phyloP scores from a whole-genome alignment of 92 coral and sea anemone species.

The Pocillopora grandis region DNA sequence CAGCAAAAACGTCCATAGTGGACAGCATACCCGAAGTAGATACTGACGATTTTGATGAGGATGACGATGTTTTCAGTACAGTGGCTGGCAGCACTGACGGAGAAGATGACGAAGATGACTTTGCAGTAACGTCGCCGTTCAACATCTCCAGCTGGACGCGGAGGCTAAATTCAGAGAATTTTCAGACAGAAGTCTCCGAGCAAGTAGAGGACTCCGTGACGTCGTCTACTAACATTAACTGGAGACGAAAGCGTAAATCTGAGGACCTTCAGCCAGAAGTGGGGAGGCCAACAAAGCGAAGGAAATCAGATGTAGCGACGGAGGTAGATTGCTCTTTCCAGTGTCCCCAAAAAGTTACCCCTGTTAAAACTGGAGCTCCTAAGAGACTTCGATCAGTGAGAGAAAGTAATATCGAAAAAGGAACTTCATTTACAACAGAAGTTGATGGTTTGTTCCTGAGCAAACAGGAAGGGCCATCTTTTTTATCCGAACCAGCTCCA shows the following conservation, averaged over 20 bases:
- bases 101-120: conserved; percentile 42
- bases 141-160: no score
- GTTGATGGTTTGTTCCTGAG: conserved; percentile 1
- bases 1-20: not conserved
- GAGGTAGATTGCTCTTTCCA: not conserved
- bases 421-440: not conserved
- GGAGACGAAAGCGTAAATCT: conserved; percentile 38
- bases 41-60: conserved; percentile 32
- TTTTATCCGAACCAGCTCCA: not conserved
- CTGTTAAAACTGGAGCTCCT: not conserved
- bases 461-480: not conserved
- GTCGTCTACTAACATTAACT: conserved; percentile 27
- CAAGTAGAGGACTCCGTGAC: not conserved
- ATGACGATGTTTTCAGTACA: conserved; percentile 55
- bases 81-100: conserved; percentile 72
- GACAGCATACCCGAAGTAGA: conserved; percentile 25
- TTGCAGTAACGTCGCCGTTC: not conserved
- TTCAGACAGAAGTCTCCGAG: no score
- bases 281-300: conserved; percentile 34
- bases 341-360: conserved; percentile 5
- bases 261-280: conserved; percentile 35
- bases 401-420: not conserved
- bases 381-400: not conserved
- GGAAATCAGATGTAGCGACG: not conserved
- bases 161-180: no score